Evolutionary conservation across 2,888 invertebrate genomes (phyloP), one percentile per base, ranked within the genome.

Genomic region (Catocala nupta): DNA sequence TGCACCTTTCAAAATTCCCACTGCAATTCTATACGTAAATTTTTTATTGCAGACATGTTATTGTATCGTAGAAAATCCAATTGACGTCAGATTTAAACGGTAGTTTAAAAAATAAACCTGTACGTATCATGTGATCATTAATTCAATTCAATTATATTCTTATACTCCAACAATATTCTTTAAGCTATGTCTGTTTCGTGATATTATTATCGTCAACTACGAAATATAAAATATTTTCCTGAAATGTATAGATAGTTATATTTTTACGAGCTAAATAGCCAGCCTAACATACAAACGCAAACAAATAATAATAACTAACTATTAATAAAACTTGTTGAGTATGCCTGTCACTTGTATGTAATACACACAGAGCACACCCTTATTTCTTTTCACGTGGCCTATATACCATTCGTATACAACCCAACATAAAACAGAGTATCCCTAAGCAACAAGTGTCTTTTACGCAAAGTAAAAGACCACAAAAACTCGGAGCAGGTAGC

Each of bases 401-500:
- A 72, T 74, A 63, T 54, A 66, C 58, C 48, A 59, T 43, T 13
- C 25, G 64, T 42, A 72, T 58, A 67, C 73, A 81, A 81, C 74
- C 78, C 78, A 83, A 84, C 81, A 81, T 81, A 84, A 86, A 86
- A 82, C 83, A 83, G 81, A 85, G 81, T 87, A 87, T 87, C 89
- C 90, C 90, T 81, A 82, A 88, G 89, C 91, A 91, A 92, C 92
- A 93, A 93, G 93, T 93, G 93, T 89, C 86, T 88, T 87, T 87
- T 87, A 88, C 88, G 89, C 88, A 88, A 90, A 88, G 88, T 85
- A 90, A 90, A 88, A 90, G 83, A 90, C 81, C 85, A 92, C 88
- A 92, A 92, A 92, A 92, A 90, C 87, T 80, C 67, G 69, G 82
- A 87, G 90, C 92, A 93, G 93, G 93, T 92, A 92, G 89, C 82